Evolutionary conservation across 2,797 vertebrate species (phyloP), one percentile per base, ranked within the genome.

Genomic region (Alosa sapidissima): DNA sequence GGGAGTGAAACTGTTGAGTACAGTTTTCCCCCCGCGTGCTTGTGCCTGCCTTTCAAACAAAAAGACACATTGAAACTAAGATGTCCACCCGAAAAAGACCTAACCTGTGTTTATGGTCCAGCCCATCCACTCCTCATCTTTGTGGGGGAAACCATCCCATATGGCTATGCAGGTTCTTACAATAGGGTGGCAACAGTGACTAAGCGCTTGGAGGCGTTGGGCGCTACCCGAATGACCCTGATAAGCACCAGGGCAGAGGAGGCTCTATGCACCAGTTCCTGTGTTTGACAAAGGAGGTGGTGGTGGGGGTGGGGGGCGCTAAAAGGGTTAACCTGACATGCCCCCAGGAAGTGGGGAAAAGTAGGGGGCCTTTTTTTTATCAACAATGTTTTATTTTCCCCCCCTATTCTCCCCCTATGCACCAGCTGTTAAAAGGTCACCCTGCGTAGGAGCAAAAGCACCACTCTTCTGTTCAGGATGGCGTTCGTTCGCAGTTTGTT

Each of bases 391-490:
- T 36, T 16, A 11, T 9, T 28, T 33, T 13, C 9, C 4, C 21
- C 19, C 33, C n/a, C 88, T 85, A 81, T 54, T 58, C 51, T 85
- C 82, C 72, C 24, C n/a, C 14, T 58, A 83, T 28, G 48, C 83
- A 60, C 78, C 87, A 89, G 81, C 87, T 89, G 88, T 83, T 84
- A 78, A 86, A 85, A 83, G 84, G 85, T 88, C 82, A n/a, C 13
- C 9, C 51, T 83, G 68, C 62, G 81, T 85, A 85, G 82, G 41
- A 86, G 81, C 85, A 7, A 36, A 41, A 78, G 83, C 65, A 49
- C 41, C 84, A 83, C 78, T 49, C 21, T 81, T 85, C 83, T 51
- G 1, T 14, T 81, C 52, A 9, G 55, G 81, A 85, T 85, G 81
- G 54, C 33, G 54, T 47, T 28, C 60, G 60, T 24, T 65, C n/a